These are phyloP conservation scores for Rhinella marina DNA, from an alignment of 2,797 vertebrate species.

Conservation along the genomic window DNA sequence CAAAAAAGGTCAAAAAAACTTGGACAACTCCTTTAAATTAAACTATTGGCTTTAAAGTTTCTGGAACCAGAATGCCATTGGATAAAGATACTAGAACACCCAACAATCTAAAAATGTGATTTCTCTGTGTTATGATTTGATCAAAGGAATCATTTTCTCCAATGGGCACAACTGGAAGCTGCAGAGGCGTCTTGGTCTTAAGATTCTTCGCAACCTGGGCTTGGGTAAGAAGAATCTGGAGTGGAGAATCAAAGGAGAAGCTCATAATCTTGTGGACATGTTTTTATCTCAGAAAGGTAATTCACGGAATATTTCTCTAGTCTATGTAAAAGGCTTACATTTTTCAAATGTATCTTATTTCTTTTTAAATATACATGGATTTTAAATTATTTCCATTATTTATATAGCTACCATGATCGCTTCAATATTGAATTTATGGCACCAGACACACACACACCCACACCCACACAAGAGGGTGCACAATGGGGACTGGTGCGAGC, in stretches of 20 bases:
- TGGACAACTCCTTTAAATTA: no score
- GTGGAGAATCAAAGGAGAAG: slow-evolving; percentile 64
- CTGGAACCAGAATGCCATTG: background rate
- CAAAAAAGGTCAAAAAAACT: no score
- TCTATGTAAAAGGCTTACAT: background rate
- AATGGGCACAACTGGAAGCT: slow-evolving; percentile 66
- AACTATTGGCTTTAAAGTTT: no score
- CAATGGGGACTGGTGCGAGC: no score
- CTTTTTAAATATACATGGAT: no score
- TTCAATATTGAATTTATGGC: no score
- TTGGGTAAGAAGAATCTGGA: slow-evolving; percentile 68
- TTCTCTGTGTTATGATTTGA: background rate
- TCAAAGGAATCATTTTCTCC: slow-evolving; percentile 43
- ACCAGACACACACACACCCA: no score
- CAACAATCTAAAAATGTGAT: background rate
- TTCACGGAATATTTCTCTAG: background rate
- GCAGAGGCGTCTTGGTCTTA: slow-evolving; percentile 66
- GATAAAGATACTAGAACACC: background rate
- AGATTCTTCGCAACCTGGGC: slow-evolving; percentile 66
- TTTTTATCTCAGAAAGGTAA: slow-evolving; percentile 44
- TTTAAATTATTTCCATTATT: no score
- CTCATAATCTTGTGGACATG: slow-evolving; percentile 48
- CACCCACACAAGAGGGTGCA: no score
- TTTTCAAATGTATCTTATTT: no score
- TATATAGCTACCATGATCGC: no score